A percentile compares a stretch with the other conserved stretches of the same genome.
phyloP scores from a whole-genome alignment of 2,113 vertebrate species.

The Ciconia boyciana region DNA sequence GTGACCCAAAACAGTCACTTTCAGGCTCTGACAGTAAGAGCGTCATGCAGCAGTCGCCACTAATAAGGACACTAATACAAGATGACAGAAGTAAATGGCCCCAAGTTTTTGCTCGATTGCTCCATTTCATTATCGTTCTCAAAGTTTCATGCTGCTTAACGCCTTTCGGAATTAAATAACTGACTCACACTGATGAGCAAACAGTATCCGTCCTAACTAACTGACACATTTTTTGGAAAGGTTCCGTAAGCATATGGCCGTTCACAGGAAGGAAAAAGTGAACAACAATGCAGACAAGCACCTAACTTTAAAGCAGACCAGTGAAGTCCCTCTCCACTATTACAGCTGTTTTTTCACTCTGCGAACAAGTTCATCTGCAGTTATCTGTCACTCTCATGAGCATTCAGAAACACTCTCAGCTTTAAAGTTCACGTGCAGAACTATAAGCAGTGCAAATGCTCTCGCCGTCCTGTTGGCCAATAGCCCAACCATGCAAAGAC shows the following conservation, averaged over 20 bases:
- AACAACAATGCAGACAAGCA: neutral
- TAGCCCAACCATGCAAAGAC: fast-evolving
- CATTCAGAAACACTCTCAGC: neutral
- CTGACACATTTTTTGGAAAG: neutral
- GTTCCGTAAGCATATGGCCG: neutral
- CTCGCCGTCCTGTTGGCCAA: fast-evolving
- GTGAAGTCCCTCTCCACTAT: neutral
- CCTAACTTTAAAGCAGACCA: neutral
- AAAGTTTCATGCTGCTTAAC: neutral
- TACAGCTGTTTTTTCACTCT: neutral
- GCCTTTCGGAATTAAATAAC: neutral
- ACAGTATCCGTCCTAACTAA: neutral
- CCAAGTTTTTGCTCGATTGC: conserved; percentile 4
- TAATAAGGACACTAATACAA: conserved; percentile 19
- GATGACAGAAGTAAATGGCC: conserved; percentile 21
- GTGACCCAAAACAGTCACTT: neutral
- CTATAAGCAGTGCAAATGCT: neutral
- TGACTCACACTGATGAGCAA: neutral
- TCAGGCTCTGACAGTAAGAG: neutral
- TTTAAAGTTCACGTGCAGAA: neutral
- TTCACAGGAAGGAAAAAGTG: neutral
- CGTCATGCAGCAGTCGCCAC: neutral
- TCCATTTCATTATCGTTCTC: neutral
- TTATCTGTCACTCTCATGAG: neutral
- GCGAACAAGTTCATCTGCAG: neutral